Base-by-base conservation (phyloP, 2,797 vertebrate genomes). In the Gymnoscopelus microlampas region DNA sequence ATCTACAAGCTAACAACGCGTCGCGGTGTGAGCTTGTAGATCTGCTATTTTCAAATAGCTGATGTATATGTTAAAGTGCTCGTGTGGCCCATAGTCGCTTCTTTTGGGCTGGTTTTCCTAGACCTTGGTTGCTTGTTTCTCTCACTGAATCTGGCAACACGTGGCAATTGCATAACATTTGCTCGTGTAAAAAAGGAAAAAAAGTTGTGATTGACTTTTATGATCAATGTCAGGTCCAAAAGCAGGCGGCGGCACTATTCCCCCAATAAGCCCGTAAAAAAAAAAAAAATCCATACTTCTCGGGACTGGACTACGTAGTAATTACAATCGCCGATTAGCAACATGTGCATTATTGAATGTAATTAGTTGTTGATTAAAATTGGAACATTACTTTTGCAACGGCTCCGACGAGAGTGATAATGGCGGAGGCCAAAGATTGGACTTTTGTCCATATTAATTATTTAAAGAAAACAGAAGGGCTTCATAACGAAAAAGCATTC, bases 201-300 rank as follows among this genome's bases (percentile, higher is more conserved):
- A 90, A 89, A 89, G 87, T 73, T 15, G 85, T 59, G 89, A 91
- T 89, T 88, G 89, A 89, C 85, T 91, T 89, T 89, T 86, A 88
- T 88, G 85, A 90, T 92, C 82, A 82, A 88, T 87, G 85, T 84
- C 63, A 23, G 66, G 68, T 81, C 75, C 75, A 53, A 65, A 80
- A 77, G 76, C 85, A 73, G 8, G 48, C 64, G 60, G 81, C 79
- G 62, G 71, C 80, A 65, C 39, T 49, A 70, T 71, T 68, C 32
- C 78, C 75, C 78, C 75, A 60, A 77, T 74, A 63, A 83, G 74
- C 60, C 39, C 8, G 39, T 44, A 50, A 19, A 57, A 58, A 70
- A 61, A 12, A 81, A 91, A 70, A 61, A 12, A 81, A 91, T 90
- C 90, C 58, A 90, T 90, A 87, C 76, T 58, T 76, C 69, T 81